Percentiles rank a stretch among this genome's conserved stretches.
These are phyloP conservation scores for Prunella fulvescens DNA, from an alignment of 2,113 vertebrate species.

Conservation along the genomic window DNA sequence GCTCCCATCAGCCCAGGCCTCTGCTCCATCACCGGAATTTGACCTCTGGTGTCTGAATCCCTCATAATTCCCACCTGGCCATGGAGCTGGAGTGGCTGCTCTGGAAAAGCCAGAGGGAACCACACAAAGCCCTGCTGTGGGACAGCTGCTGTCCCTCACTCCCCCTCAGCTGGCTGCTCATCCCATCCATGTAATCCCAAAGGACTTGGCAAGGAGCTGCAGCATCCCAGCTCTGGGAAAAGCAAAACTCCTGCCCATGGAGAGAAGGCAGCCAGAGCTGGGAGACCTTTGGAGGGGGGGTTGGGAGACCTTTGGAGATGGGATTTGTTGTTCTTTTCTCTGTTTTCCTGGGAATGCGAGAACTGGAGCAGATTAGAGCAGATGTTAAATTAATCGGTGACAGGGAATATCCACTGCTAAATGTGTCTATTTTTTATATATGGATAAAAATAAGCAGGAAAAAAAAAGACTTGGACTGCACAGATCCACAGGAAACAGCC, in stretches of 20 bases:
- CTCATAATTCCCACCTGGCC: neutral
- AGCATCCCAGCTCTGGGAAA: neutral
- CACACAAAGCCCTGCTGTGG: rapidly evolving
- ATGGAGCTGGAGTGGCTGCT: neutral
- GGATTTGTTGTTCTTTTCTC: neutral
- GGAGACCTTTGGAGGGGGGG: neutral
- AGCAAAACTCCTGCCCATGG: rapidly evolving
- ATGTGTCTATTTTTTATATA: neutral
- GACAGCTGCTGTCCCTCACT: neutral
- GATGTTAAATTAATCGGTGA: neutral
- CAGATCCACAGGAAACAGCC: neutral
- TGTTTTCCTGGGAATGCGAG: neutral
- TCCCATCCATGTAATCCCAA: rapidly evolving
- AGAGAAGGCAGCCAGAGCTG: rapidly evolving
- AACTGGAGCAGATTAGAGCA: neutral
- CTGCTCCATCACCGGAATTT: neutral
- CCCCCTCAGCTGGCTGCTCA: neutral
- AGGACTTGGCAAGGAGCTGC: neutral
- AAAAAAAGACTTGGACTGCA: neutral
- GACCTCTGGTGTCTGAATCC: neutral
- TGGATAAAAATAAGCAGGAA: neutral
- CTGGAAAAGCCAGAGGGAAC: rapidly evolving
- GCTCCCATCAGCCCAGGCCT: neutral
- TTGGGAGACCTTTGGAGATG: neutral
- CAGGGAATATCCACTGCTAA: neutral